Evolutionary conservation across 2,888 invertebrate genomes (phyloP).

Genomic region (Pristionchus fissidentatus): DNA sequence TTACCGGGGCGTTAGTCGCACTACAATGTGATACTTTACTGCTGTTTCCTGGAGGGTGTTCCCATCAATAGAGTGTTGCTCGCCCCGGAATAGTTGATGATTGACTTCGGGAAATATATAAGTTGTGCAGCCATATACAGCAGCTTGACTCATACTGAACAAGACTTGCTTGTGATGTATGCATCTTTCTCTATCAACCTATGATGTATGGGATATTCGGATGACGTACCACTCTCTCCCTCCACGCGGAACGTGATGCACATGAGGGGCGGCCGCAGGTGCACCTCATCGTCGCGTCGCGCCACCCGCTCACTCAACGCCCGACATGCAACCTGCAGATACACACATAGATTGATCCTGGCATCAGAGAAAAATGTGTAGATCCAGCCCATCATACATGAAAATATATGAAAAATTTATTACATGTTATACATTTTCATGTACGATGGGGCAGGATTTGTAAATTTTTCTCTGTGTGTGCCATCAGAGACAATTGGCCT

Average conservation of each 20-base stretch:
- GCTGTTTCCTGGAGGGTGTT: background rate
- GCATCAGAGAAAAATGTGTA: background rate
- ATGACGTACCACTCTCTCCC: conserved; percentile 35
- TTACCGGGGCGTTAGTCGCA: background rate
- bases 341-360: background rate
- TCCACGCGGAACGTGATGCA: conserved; percentile 38
- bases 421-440: background rate
- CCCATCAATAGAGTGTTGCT: background rate
- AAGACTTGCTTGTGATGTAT: background rate
- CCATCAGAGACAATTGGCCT: background rate
- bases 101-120: too few species aligned
- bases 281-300: background rate
- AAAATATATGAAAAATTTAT: too few species aligned
- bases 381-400: too few species aligned
- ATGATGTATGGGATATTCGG: too few species aligned
- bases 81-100: too few species aligned
- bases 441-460: background rate
- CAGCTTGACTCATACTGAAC: background rate
- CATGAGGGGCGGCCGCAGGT: conserved; percentile 20
- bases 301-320: background rate
- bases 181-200: too few species aligned
- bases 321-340: conserved; percentile 26
- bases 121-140: too few species aligned
- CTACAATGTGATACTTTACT: background rate
- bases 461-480: background rate